phyloP scores from a whole-genome alignment of 2,113 vertebrate species.

The Clupea harengus region DNA sequence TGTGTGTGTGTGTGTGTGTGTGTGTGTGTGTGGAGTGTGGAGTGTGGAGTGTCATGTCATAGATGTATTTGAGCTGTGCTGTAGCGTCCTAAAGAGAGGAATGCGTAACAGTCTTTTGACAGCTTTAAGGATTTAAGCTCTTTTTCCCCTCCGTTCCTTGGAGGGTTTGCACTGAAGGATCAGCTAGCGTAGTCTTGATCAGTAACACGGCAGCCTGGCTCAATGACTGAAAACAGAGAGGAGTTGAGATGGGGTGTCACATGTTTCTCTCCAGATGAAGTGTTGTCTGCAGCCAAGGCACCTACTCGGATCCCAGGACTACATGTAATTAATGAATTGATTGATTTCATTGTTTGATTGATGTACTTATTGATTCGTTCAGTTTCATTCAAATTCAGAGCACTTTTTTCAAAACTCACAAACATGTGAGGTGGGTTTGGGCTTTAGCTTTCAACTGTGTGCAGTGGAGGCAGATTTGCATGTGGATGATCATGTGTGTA shows the following conservation, averaged over 20 bases:
- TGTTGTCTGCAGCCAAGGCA: not conserved
- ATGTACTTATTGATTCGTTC: not conserved
- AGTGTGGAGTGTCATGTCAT: not conserved
- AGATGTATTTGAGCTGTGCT: not conserved
- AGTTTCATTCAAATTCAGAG: not conserved
- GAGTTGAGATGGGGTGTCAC: not conserved
- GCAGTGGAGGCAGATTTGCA: not conserved
- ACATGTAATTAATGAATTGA: not conserved
- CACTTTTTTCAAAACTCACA: not conserved
- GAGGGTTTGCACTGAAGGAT: conserved; percentile 8
- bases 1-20: not conserved
- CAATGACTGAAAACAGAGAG: not conserved
- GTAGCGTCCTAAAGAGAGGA: not conserved
- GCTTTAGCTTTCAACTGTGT: not conserved
- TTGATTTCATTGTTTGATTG: not conserved
- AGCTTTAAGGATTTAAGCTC: not conserved
- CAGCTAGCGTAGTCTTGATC: not conserved
- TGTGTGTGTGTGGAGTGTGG: no score
- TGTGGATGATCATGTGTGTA: not conserved
- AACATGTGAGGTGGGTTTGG: not conserved
- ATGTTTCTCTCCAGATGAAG: not conserved
- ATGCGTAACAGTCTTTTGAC: not conserved
- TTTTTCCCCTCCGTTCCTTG: not conserved
- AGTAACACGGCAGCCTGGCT: not conserved
- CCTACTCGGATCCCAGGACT: not conserved